Evolutionary conservation across 1,140 invertebrate genomes (phyloP).

Genomic region (Sycophaga agraensis): DNA sequence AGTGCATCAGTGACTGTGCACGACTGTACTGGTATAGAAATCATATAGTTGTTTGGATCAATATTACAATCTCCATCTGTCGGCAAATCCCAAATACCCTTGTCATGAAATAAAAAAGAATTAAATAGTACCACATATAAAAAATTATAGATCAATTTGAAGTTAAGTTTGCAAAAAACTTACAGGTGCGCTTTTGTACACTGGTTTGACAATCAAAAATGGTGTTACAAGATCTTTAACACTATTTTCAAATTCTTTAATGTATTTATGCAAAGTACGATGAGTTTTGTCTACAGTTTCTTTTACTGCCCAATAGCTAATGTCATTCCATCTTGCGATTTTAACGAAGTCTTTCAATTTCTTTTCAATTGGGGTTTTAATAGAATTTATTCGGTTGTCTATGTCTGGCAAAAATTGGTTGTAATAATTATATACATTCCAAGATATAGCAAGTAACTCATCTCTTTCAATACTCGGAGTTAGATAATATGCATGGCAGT

Average conservation of each 20-base stretch:
- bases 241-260: slow-evolving; percentile 73
- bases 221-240: slow-evolving; percentile 50
- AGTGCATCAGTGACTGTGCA: not conserved
- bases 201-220: slow-evolving; percentile 41
- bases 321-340: slow-evolving; percentile 93
- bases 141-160: no score
- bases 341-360: slow-evolving; percentile 92
- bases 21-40: slow-evolving; percentile 16
- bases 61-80: slow-evolving; percentile 19
- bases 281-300: slow-evolving; percentile 85
- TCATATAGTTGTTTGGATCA: slow-evolving; percentile 37
- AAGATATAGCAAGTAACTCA: slow-evolving; percentile 69
- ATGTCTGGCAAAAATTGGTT: slow-evolving; percentile 73
- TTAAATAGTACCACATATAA: no score
- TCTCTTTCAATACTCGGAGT: slow-evolving; percentile 54
- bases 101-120: slow-evolving; percentile 5
- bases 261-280: slow-evolving; percentile 80
- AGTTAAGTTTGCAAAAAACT: slow-evolving; percentile 10
- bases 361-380: slow-evolving; percentile 83
- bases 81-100: slow-evolving; percentile 36
- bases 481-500: slow-evolving; percentile 70
- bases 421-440: slow-evolving; percentile 88
- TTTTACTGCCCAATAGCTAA: slow-evolving; percentile 92
- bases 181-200: slow-evolving; percentile 21
- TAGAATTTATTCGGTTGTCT: slow-evolving; percentile 63